Conservation (phyloP, 2,888 invertebrate species). For the Phoenoteleia sp. region DNA sequence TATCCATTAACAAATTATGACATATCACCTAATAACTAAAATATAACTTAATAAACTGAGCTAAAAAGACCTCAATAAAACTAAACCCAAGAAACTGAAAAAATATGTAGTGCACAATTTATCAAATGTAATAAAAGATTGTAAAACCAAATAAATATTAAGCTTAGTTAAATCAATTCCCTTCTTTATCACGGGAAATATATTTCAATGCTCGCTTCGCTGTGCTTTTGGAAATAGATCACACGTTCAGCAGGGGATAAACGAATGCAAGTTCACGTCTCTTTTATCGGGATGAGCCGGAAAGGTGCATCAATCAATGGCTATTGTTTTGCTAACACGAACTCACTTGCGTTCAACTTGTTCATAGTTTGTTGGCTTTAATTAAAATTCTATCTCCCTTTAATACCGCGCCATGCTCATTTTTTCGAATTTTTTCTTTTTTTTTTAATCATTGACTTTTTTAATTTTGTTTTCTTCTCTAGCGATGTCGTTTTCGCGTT, state of each 20-base stretch:
- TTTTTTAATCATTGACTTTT: slow-evolving; percentile 5
- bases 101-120: no score
- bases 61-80: no score
- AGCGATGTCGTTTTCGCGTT: neutral
- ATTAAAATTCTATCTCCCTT: slow-evolving; percentile 37
- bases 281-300: slow-evolving; percentile 22
- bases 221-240: slow-evolving; percentile 8
- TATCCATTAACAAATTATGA: no score
- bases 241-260: neutral
- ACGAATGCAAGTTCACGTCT: slow-evolving; percentile 5
- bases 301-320: slow-evolving; percentile 37
- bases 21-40: no score
- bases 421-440: no score
- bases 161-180: no score
- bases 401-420: neutral
- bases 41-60: no score
- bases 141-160: no score
- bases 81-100: no score
- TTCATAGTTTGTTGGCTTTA: slow-evolving; percentile 15
- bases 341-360: slow-evolving; percentile 21
- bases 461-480: neutral
- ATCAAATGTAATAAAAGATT: no score
- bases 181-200: no score
- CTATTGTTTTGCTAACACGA: slow-evolving; percentile 32
- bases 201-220: no score